Base-by-base conservation (phyloP, 2,888 invertebrate genomes). In the Zaprionus obscuricornis region DNA sequence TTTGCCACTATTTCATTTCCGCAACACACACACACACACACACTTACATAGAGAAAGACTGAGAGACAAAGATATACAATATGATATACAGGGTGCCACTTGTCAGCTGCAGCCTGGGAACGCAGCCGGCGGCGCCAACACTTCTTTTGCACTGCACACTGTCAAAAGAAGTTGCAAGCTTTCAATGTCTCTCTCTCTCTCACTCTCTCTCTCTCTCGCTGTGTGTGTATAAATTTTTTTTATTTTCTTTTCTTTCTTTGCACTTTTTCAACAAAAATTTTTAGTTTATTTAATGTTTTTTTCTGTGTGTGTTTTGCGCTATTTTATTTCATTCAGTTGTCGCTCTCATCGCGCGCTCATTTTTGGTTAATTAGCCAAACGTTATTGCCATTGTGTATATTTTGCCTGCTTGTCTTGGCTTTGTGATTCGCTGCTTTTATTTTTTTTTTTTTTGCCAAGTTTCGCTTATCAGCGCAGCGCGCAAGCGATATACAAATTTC, bases 371-470 rank as follows among this genome's bases (percentile, higher is more conserved):
- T 79, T 79, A 78, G 75, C 62, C 83, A 58, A 58, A 54, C 55
- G 66, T 75, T 72, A 63, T 75, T 64, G 66, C 59, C 83, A 74
- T 85, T 77, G 85, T 84, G n/a, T n/a, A n/a, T n/a, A n/a, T n/a
- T n/a, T n/a, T n/a, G n/a, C n/a, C n/a, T n/a, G n/a, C 65, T 81
- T 66, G 56, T 13, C 39, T 42, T 31, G 29, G 24, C 37, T 46
- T 22, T 17, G 24, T 34, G 42, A 37, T 36, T 37, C n/a, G 58
- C 52, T 56, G 52, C 54, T 57, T 51, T 62, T 50, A 33, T 42
- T 39, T 39, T 22, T 5, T 22, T 27, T 49, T 13, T 33, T 43
- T 59, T 55, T n/a, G n/a, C n/a, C n/a, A n/a, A n/a, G n/a, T n/a
- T 58, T 50, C 37, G 46, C 69, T 74, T 74, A 79, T 83, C 84